Evolutionary conservation across 2,888 invertebrate genomes (phyloP), one percentile per base, ranked within the genome.

Genomic region (Zhuqinia jingwanae): DNA sequence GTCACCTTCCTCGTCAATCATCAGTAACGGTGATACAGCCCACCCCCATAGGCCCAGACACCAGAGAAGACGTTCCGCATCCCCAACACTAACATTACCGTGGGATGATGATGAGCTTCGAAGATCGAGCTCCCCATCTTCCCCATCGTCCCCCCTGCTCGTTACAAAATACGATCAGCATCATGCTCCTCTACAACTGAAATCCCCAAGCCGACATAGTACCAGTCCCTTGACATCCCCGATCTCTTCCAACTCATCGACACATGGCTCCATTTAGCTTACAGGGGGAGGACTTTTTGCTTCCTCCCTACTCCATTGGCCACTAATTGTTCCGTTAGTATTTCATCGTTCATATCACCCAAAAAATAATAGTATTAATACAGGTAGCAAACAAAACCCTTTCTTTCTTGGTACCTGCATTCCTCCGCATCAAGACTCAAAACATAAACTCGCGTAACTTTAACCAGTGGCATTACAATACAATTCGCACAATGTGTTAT

Each of bases 221-320:
- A 86, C 63, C 68, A 70, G 85, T 56, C 79, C 78, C 2, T 25
- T 86, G 11, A 76, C 80, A n/a, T 86, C 85, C 0, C 85, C 85
- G 0, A 80, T 80, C 25, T 86, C 85, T 13, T 85, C 85, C 30
- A 75, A 65, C 20, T 80, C 85, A 15, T 86, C 85, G 5, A 68
- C 85, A 42, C 80, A 86, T 53, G 85, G 85, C 25, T 86, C 85
- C 76, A 86, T 86, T 86, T 86, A 86, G 85, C 85, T 50, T 10
- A 80, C 45, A 68, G 27, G 15, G 45, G 36, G 30, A 30, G 45
- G 47, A 60, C 45, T 58, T 42, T 42, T 13, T 36, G 17, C 30
- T 25, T 75, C 11, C 15, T 63, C 65, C 20, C 8, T 30, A 42
- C 36, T 27, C 13, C 63, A 11, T 25, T 75, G 25, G 70, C 56